Evolutionary conservation across 2,888 invertebrate species (phyloP).

Genomic region (Scaptomyza tumidula): DNA sequence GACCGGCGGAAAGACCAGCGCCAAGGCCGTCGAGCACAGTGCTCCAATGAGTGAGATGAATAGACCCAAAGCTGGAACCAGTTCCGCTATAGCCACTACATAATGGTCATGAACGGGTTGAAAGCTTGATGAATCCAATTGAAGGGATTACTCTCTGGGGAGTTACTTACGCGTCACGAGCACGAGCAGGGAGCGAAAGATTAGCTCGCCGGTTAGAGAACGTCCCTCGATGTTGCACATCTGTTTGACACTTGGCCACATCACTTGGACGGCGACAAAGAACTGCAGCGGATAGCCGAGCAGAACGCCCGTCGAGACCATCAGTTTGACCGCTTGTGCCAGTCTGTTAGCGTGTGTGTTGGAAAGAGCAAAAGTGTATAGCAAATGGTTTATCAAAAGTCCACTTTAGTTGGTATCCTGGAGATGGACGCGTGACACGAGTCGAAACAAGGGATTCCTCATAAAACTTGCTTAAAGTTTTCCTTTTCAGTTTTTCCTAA

Average conservation of each 20-base stretch:
- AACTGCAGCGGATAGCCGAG: slow-evolving; percentile 97
- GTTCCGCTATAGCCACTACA: slow-evolving; percentile 92
- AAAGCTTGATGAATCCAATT: not conserved
- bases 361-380: not conserved
- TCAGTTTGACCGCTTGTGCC: slow-evolving; percentile 92
- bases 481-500: no score
- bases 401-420: not conserved
- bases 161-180: slow-evolving; percentile 92
- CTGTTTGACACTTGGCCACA: slow-evolving; percentile 90
- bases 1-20: slow-evolving; percentile 94
- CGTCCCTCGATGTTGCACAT: slow-evolving; percentile 86
- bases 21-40: slow-evolving; percentile 93
- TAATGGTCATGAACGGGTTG: not conserved
- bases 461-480: no score
- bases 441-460: no score
- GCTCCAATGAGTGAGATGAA: slow-evolving; percentile 97
- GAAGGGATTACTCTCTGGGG: no score
- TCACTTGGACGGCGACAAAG: slow-evolving; percentile 96
- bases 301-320: slow-evolving; percentile 94
- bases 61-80: slow-evolving; percentile 92
- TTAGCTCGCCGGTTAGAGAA: slow-evolving; percentile 88
- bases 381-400: not conserved
- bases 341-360: slow-evolving; percentile 85
- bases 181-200: slow-evolving; percentile 90
- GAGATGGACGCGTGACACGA: slow-evolving; percentile 14